Conservation (phyloP, 2,113 vertebrate species). For the Tragelaphus buxtoni region DNA sequence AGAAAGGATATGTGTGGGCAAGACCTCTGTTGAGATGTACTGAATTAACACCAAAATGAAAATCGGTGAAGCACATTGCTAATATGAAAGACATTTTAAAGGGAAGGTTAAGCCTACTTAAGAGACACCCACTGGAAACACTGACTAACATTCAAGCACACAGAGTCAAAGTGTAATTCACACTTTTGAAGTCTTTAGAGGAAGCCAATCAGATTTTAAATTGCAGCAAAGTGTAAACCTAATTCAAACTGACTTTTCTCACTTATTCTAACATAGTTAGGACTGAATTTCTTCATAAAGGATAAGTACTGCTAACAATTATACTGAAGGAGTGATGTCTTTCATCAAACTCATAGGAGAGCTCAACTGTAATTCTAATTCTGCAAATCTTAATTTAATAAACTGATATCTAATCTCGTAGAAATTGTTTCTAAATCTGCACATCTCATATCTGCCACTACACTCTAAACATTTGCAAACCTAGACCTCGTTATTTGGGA, state of each 20-base stretch:
- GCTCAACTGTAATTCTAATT: constrained; percentile 50
- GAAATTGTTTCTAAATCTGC: background rate
- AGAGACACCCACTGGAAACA: background rate
- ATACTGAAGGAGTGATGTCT: background rate
- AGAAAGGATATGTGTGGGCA: background rate
- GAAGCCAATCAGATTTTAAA: constrained; percentile 9
- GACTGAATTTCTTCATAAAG: background rate
- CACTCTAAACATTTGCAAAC: background rate
- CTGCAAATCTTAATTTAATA: constrained; percentile 30
- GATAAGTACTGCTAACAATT: constrained; percentile 10
- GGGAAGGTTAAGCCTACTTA: background rate
- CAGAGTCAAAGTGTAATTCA: background rate
- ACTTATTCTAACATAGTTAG: background rate
- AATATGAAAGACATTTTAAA: background rate
- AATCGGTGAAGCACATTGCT: background rate
- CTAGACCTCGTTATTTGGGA: background rate
- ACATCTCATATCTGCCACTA: background rate
- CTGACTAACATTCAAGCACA: background rate
- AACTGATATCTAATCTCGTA: background rate
- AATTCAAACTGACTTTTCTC: constrained; percentile 7
- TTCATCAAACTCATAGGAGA: constrained; percentile 12
- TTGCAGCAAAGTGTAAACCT: background rate
- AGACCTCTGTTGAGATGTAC: background rate
- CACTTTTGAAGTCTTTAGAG: background rate
- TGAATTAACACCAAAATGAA: background rate